phyloP scores from a whole-genome alignment of 2,113 vertebrate genomes.

The Channa argus region DNA sequence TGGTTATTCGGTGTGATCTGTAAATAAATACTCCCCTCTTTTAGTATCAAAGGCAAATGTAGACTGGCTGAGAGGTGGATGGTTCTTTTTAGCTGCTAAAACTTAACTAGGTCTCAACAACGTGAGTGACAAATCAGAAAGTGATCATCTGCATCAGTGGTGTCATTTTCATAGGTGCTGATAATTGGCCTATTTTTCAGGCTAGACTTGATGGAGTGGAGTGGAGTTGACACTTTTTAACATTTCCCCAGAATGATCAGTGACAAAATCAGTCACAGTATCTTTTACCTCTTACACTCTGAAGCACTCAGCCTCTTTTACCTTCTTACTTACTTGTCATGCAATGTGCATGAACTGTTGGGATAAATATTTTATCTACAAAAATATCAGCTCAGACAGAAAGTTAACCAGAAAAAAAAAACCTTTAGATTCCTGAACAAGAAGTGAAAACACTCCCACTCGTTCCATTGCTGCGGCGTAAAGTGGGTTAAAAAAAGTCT shows the following conservation, averaged over 20 bases:
- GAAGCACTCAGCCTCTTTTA: conserved; percentile 8
- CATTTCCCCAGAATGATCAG: background rate
- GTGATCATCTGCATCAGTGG: background rate
- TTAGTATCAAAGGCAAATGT: background rate
- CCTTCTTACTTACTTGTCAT: conserved; percentile 30
- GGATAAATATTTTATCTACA: conserved; percentile 27
- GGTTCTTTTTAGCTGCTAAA: background rate
- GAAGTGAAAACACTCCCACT: conserved; percentile 32
- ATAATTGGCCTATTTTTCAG: conserved; percentile 20
- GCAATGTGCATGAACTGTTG: background rate
- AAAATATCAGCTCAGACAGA: conserved; percentile 15
- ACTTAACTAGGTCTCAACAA: background rate
- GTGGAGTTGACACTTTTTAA: background rate
- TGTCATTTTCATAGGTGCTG: background rate
- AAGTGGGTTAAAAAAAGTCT: conserved; percentile 19
- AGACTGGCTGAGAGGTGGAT: background rate
- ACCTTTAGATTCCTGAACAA: conserved; percentile 26
- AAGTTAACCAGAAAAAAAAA: conserved; percentile 20
- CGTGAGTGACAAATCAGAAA: background rate
- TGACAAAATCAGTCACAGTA: conserved; percentile 2
- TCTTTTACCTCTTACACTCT: conserved; percentile 10
- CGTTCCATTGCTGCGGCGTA: conserved; percentile 3
- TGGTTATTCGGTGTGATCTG: background rate
- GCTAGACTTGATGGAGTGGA: background rate
- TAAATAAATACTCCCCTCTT: background rate